A percentile compares a stretch with the other conserved stretches of the same genome.
phyloP scores from a whole-genome alignment of 2,888 invertebrate genomes.

The Allolobophora icterica region DNA sequence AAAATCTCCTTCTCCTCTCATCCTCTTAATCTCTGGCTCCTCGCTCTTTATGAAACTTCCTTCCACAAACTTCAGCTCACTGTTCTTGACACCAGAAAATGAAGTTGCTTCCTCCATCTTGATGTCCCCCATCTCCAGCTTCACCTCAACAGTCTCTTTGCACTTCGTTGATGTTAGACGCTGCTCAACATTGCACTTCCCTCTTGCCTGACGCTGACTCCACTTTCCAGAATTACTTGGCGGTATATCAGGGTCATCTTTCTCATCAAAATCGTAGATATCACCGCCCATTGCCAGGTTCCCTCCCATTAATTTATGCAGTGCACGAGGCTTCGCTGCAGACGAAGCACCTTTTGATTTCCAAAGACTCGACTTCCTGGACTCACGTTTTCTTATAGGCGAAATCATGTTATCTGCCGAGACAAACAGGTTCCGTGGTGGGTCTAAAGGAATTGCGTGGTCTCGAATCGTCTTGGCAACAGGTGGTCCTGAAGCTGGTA shows the following conservation, averaged over 20 bases:
- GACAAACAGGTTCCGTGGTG: not conserved
- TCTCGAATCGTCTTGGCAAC: not conserved
- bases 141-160: not conserved
- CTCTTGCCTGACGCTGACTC: not conserved
- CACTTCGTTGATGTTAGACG: not conserved
- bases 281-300: not conserved
- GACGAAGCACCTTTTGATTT: not conserved
- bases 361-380: not conserved
- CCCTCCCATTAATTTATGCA: not conserved
- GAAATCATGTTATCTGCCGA: not conserved
- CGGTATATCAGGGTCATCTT: not conserved
- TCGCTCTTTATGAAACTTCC: not conserved
- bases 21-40: not conserved
- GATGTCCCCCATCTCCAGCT: not conserved
- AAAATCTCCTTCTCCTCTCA: not conserved
- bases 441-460: not conserved
- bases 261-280: constrained; percentile 11
- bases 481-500: not conserved
- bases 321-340: not conserved
- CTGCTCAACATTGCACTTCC: not conserved
- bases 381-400: not conserved
- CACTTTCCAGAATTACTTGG: not conserved
- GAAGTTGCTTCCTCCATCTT: no score
- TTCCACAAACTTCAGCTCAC: not conserved
- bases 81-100: no score